Conservation (phyloP, 1,140 invertebrate species). For the Magallana angulata region DNA sequence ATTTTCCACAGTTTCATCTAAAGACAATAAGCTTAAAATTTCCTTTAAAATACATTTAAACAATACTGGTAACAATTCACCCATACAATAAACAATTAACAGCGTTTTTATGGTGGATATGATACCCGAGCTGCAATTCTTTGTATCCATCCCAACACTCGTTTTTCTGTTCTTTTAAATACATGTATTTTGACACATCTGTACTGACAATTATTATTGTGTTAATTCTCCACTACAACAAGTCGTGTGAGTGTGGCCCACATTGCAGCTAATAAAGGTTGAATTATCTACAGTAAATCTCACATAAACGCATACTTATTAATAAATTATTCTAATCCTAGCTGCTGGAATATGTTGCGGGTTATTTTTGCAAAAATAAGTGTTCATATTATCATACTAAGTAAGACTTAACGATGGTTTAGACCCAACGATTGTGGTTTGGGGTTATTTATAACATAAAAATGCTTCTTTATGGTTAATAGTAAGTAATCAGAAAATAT, state of each 20-base stretch:
- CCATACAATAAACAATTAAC: neutral
- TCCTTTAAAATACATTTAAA: too few relatives aligned
- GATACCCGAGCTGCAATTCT: slow-evolving; percentile 74
- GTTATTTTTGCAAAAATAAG: neutral
- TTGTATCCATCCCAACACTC: slow-evolving; percentile 50
- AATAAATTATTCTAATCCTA: neutral
- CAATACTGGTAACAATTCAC: too few relatives aligned
- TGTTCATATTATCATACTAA: neutral
- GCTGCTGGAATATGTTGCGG: neutral
- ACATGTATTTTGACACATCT: slow-evolving; percentile 23
- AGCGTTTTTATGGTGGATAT: slow-evolving; percentile 66
- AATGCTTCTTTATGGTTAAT: too few relatives aligned
- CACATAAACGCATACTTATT: neutral
- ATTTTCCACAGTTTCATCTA: too few relatives aligned
- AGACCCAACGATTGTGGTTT: too few relatives aligned
- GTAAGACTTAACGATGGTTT: neutral
- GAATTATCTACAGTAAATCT: neutral
- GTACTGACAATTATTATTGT: neutral
- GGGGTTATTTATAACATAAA: neutral
- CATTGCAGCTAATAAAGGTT: neutral
- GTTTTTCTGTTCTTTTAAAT: neutral
- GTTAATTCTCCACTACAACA: too few relatives aligned
- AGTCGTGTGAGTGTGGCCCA: neutral
- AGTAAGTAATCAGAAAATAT: too few relatives aligned
- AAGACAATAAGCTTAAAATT: too few relatives aligned